Base-by-base conservation (phyloP, 2,797 vertebrate genomes). In the Balearica regulorum region DNA sequence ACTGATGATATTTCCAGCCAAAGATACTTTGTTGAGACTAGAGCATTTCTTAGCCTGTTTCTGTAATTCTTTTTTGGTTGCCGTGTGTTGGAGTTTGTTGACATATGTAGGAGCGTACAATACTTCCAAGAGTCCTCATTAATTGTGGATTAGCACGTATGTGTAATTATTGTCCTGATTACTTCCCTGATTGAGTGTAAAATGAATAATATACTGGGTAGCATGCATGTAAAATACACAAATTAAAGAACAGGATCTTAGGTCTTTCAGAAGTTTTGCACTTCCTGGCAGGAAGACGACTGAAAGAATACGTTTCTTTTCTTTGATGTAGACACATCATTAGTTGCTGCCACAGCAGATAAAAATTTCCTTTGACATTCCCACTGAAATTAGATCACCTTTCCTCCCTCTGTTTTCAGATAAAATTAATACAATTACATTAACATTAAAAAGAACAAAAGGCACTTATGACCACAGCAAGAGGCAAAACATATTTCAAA, bases 371-470 rank as follows among this genome's bases (percentile, higher is more conserved):
- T 93, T 82, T 93, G 83, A 82, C 66, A 78, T 85, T 79, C 49
- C 60, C 65, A 39, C 43, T 92, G 58, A 90, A 96, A 96, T 96
- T 76, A 91, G 72, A 96, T 94, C 84, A 80, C 46, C 31, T 91
- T 87, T 37, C 43, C 28, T 65, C 55, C 35, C 39, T 78, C 49
- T 84, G 49, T 91, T 90, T 95, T 95, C 53, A 95, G 86, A 93
- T 94, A 92, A 85, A 90, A 96, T 94, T 93, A 95, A 83, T 94
- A 71, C 41, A 80, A 96, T 93, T 92, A 13, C 29, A 51, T 94
- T 84, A 83, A 71, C 41, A n/a, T 87, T 65, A 29, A 61, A 85
- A 77, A 71, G 68, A 90, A 71, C 61, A 92, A 87, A 93, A 70
- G 57, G 53, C 87, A 6, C 49, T 65, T n/a, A 21, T 87, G 81